These are phyloP conservation scores for Sitobion miscanthi DNA, from an alignment of 1,140 invertebrate genomes.

Conservation along the genomic window DNA sequence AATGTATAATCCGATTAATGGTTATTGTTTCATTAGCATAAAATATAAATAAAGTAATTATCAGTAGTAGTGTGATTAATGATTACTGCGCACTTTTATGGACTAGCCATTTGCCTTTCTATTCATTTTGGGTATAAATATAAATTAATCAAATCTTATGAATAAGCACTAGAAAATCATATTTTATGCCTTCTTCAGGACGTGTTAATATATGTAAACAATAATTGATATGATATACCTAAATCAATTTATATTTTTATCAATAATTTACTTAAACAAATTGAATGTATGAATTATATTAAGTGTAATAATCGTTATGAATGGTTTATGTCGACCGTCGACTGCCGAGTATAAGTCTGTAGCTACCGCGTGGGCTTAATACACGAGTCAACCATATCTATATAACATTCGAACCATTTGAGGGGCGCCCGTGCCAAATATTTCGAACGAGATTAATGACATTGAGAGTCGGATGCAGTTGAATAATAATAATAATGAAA, in stretches of 20 bases:
- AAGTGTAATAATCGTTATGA: not conserved
- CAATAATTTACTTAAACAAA: not conserved
- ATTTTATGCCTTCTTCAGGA: not conserved
- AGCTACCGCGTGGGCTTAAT: not conserved
- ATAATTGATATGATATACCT: not conserved
- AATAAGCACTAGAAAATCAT: not conserved
- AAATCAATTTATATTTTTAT: not conserved
- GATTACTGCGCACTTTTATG: not conserved
- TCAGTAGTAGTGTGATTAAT: not conserved
- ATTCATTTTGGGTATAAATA: not conserved
- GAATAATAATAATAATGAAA: conserved; percentile 16
- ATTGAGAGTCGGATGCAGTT: conserved; percentile 9
- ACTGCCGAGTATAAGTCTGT: not conserved
- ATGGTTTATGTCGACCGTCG: not conserved
- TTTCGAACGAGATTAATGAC: conserved; percentile 44
- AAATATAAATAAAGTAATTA: not conserved
- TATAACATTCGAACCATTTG: not conserved
- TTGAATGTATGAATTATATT: not conserved
- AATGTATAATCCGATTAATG: not conserved
- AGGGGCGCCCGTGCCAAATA: conserved; percentile 40
- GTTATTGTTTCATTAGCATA: not conserved
- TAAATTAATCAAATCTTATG: not conserved
- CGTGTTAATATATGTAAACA: not conserved
- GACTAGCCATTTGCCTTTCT: not conserved
- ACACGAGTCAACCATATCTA: not conserved